Evolutionary conservation across 2,113 vertebrate species (phyloP).

Genomic region (Pterocles gutturalis): DNA sequence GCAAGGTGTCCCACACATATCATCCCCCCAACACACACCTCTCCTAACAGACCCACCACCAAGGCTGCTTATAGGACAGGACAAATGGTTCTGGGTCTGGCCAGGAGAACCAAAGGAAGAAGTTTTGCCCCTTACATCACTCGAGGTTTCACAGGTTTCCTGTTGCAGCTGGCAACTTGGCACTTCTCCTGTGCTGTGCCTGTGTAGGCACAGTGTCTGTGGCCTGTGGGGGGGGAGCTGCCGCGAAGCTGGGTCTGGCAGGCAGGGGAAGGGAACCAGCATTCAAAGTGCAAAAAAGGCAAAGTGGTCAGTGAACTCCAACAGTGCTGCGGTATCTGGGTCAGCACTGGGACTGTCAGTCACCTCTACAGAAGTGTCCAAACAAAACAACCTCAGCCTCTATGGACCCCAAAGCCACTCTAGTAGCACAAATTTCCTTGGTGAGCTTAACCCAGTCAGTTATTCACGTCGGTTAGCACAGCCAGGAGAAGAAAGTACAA

Average conservation of each 20-base stretch:
- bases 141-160: not conserved
- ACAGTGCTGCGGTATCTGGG: not conserved
- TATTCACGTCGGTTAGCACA: fast-evolving
- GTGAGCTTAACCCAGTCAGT: not conserved
- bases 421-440: not conserved
- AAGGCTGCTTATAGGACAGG: not conserved
- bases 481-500: not conserved
- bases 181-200: fast-evolving
- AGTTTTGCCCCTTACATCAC: not conserved
- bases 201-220: fast-evolving
- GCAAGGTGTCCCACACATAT: fast-evolving
- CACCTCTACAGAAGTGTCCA: not conserved
- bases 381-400: not conserved
- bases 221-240: fast-evolving
- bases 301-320: fast-evolving
- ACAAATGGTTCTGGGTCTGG: not conserved
- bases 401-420: not conserved
- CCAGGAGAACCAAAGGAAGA: not conserved
- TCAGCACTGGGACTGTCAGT: fast-evolving
- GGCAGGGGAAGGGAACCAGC: not conserved
- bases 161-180: not conserved
- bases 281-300: not conserved
- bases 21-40: not conserved
- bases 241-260: fast-evolving
- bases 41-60: not conserved